phyloP scores from a whole-genome alignment of 2,113 vertebrate species.

The Grammomys dolichurus region DNA sequence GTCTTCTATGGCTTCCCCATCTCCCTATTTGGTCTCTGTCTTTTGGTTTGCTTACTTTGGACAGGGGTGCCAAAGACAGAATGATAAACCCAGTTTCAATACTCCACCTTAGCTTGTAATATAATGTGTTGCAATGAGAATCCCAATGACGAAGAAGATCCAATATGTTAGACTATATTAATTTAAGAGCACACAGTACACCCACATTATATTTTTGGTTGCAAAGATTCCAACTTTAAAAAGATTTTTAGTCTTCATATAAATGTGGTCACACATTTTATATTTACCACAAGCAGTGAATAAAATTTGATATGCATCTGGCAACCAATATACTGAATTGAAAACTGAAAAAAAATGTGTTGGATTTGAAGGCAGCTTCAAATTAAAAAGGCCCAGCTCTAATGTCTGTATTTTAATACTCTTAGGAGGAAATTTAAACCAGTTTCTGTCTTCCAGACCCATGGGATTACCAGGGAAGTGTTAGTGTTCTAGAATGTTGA shows the following conservation, averaged over 20 bases:
- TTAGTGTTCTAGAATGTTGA: neutral
- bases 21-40: neutral
- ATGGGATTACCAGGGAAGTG: neutral
- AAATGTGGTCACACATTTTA: constrained; percentile 2
- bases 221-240: constrained; percentile 7
- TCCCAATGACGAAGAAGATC: neutral
- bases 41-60: neutral
- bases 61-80: neutral
- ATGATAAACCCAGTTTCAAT: neutral
- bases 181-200: neutral
- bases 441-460: neutral
- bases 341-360: neutral
- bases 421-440: neutral
- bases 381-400: too few species aligned
- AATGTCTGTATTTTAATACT: neutral
- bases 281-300: constrained; percentile 19
- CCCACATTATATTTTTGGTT: constrained; percentile 10
- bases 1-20: neutral
- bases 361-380: neutral
- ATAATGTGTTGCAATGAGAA: neutral
- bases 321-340: constrained; percentile 6
- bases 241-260: constrained; percentile 5
- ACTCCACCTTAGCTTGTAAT: neutral
- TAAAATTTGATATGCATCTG: neutral
- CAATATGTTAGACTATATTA: neutral